Conservation (phyloP, 2,113 vertebrate species). For the Tragulus kanchil region DNA sequence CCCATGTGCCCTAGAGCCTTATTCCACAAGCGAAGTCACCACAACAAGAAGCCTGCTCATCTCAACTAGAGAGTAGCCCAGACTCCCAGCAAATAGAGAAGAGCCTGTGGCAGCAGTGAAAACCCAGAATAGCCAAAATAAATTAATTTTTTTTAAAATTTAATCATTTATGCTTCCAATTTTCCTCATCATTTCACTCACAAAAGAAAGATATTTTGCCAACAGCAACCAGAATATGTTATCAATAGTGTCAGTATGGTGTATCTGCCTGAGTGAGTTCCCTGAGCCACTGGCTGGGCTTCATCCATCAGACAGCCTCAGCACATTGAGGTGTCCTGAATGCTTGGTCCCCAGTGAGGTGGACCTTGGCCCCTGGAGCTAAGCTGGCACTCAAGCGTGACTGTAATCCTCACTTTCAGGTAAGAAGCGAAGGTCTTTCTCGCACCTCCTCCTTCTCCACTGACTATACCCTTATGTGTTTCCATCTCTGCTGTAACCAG, state of each 20-base stretch:
- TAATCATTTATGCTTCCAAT: too few species aligned
- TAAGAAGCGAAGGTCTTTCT: neutral
- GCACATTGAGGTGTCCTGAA: neutral
- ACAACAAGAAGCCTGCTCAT: too few species aligned
- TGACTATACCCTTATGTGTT: neutral
- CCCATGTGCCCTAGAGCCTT: too few species aligned
- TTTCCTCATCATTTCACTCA: too few species aligned
- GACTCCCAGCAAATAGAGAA: too few species aligned
- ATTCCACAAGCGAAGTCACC: too few species aligned
- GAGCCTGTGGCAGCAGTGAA: too few species aligned
- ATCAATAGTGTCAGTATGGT: neutral
- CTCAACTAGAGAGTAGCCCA: too few species aligned
- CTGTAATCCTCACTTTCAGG: neutral
- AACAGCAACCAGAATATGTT: neutral
- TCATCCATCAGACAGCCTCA: neutral
- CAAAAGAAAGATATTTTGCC: neutral
- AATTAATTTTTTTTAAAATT: too few species aligned
- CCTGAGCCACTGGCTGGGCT: neutral
- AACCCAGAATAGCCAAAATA: too few species aligned
- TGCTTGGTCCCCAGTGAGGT: accelerated
- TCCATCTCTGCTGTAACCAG: neutral
- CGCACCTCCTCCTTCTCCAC: neutral
- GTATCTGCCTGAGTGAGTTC: neutral
- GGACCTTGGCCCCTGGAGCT: neutral
- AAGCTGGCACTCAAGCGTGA: neutral